Percentiles rank a stretch among this genome's conserved stretches.
Evolutionary conservation across 2,797 vertebrate species (phyloP).

Genomic region (Cuniculus paca): DNA sequence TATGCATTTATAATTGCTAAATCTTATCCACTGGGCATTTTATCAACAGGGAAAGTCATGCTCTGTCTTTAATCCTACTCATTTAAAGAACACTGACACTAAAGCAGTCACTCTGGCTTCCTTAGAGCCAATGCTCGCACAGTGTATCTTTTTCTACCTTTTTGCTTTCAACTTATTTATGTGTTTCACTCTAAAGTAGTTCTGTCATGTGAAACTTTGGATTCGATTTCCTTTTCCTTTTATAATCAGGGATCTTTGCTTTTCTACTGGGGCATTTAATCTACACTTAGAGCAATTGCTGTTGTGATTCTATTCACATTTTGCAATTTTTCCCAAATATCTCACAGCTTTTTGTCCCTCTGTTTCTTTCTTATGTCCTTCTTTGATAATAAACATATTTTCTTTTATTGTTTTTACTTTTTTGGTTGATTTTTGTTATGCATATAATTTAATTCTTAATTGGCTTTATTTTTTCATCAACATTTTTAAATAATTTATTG

Average conservation of each 20-base stretch:
- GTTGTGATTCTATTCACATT: neutral
- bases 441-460: neutral
- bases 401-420: neutral
- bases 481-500: neutral
- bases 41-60: neutral
- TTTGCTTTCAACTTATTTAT: constrained; percentile 1
- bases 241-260: neutral
- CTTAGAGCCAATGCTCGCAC: neutral
- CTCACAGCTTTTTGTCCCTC: neutral
- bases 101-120: neutral
- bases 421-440: neutral
- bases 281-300: neutral
- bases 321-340: neutral
- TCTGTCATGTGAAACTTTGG: neutral
- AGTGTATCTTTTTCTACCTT: neutral
- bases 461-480: neutral
- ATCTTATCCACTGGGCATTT: neutral
- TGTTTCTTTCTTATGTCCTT: neutral
- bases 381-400: neutral
- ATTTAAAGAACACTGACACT: neutral
- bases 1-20: neutral
- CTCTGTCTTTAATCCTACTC: neutral
- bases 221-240: neutral
- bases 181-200: neutral
- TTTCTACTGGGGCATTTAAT: neutral